A percentile compares a stretch with the other conserved stretches of the same genome.
Evolutionary conservation across 2,888 invertebrate genomes (phyloP).

Genomic region (Encarsia formosa): DNA sequence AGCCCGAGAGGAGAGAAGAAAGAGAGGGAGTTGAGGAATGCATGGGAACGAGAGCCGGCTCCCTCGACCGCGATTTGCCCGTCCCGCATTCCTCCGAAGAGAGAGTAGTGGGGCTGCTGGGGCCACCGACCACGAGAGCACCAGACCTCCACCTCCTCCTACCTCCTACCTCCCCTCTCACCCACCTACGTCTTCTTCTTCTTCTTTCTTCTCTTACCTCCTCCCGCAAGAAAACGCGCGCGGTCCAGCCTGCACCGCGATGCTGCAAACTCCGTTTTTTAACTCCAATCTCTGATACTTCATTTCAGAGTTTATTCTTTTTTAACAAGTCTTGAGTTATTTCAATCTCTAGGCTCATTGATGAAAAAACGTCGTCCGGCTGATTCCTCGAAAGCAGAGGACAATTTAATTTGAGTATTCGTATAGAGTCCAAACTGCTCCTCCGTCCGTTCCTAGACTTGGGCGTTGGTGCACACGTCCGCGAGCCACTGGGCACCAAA

Average conservation of each 20-base stretch:
- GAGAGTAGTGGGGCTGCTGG: slow-evolving; percentile 13
- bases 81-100: slow-evolving; percentile 44
- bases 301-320: too few relatives aligned
- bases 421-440: too few relatives aligned
- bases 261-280: background rate
- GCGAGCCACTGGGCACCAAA: background rate
- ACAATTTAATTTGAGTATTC: too few relatives aligned
- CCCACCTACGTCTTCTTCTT: slow-evolving; percentile 17
- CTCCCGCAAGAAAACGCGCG: background rate
- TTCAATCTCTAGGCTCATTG: too few relatives aligned
- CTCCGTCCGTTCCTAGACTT: too few relatives aligned
- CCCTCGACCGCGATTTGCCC: slow-evolving; percentile 52
- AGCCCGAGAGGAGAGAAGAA: slow-evolving; percentile 28
- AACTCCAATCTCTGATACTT: too few relatives aligned
- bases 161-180: slow-evolving; percentile 15
- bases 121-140: slow-evolving; percentile 46
- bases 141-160: slow-evolving; percentile 2
- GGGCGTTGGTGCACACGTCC: background rate
- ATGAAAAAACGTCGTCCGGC: too few relatives aligned
- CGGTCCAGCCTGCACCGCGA: background rate
- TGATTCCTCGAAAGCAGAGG: too few relatives aligned
- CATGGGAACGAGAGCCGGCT: slow-evolving; percentile 47
- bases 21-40: slow-evolving; percentile 37
- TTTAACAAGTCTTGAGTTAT: too few relatives aligned
- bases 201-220: too few relatives aligned